These are phyloP conservation scores for Pristionchus entomophagus DNA, from an alignment of 2,888 invertebrate species.

Conservation along the genomic window DNA sequence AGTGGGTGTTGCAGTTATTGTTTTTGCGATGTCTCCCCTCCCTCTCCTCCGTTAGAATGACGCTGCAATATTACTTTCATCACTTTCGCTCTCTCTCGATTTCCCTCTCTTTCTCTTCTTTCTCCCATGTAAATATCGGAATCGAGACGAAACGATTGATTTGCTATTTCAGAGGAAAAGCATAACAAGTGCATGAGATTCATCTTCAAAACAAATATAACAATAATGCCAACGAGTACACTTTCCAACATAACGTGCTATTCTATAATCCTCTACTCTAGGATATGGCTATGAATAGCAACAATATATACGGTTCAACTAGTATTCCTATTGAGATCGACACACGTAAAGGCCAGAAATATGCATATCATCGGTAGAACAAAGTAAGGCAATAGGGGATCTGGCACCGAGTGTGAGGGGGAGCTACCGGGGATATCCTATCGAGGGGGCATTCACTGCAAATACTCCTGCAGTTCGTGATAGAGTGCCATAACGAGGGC, in stretches of 20 bases:
- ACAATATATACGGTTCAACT: neutral
- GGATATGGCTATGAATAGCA: neutral
- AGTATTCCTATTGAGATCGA: neutral
- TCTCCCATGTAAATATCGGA: conserved; percentile 4
- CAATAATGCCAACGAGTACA: neutral
- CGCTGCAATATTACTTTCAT: conserved; percentile 4
- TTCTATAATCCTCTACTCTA: neutral
- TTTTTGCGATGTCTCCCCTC: neutral
- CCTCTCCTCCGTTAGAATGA: conserved; percentile 6
- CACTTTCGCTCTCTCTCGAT: neutral
- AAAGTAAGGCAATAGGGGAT: neutral
- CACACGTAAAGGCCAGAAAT: neutral
- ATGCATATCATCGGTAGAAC: neutral
- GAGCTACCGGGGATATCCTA: neutral
- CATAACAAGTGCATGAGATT: too few relatives aligned
- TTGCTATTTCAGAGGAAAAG: too few relatives aligned
- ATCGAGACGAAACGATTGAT: neutral
- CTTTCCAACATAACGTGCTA: neutral
- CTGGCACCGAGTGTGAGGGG: too few relatives aligned
- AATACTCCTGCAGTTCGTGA: conserved; percentile 44
- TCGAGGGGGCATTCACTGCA: neutral
- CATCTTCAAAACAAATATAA: neutral
- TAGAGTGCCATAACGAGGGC: conserved; percentile 47
- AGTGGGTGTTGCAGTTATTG: neutral
- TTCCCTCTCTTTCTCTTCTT: neutral